Base-by-base conservation (phyloP, 2,888 invertebrate genomes). In the Epinotia nisella region DNA sequence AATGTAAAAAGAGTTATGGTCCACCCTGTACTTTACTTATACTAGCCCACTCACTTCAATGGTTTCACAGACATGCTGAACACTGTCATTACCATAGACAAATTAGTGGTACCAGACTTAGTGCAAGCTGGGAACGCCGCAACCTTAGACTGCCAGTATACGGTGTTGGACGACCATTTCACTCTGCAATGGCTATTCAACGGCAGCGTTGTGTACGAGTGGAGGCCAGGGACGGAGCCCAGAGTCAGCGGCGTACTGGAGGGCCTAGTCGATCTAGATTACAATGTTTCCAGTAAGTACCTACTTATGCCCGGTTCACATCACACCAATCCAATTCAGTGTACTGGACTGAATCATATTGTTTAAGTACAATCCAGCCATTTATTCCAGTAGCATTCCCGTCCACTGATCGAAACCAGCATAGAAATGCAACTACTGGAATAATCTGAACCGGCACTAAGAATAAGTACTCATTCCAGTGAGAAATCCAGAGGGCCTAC, bases 31-130 rank as follows among this genome's bases (percentile, higher is more conserved):
- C n/a, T n/a, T n/a, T n/a, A n/a, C n/a, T n/a, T n/a, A n/a, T n/a
- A n/a, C 9, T 7, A 35, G 35, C 35, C 10, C 17, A 53, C 7
- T 11, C 17, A 19, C 19, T 11, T 19, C 41, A 3, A 45, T 15
- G 29, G 29, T 24, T 71, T 62, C 61, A 21, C 65, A 77, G 75
- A 73, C 59, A 55, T 75, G 51, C 19, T 76, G 45, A 80, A 76
- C 69, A 67, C 79, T n/a, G 77, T 81, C n/a, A n/a, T n/a, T 29
- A 81, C 78, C 74, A 85, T 87, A 76, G 82, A 84, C 4, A 80
- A 81, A 17, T 56, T 85, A 1, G 41, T 75, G 24, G 82, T 87
- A 19, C 85, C 85, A 9, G 83, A 84, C 10, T 59, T 84, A 49
- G 78, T 82, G n/a, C 81, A 82, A 59, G 74, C 70, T 21, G 79